Conservation (phyloP, 2,797 vertebrate species). For the Clamator glandarius region DNA sequence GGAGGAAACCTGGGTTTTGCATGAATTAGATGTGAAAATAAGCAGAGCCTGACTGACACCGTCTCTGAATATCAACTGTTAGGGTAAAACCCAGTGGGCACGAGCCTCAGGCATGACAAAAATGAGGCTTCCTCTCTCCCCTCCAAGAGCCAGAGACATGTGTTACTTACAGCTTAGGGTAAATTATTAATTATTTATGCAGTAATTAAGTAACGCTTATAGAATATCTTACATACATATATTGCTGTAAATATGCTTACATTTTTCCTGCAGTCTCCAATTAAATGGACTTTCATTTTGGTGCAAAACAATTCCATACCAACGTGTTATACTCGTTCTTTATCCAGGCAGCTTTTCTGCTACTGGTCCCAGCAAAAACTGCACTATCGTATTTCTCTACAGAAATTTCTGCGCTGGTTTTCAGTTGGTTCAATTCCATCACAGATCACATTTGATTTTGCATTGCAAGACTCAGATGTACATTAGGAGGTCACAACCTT, state of each 20-base stretch:
- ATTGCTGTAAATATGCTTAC: constrained; percentile 34
- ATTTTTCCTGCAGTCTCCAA: constrained; percentile 47
- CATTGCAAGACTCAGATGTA: constrained; percentile 75
- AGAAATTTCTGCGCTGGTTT: constrained; percentile 44
- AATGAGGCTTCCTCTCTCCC: constrained; percentile 46
- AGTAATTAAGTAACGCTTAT: constrained; percentile 45
- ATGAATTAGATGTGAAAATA: constrained; percentile 70
- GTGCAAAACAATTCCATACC: constrained; percentile 28
- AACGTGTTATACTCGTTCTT: constrained; percentile 43
- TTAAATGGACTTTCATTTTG: constrained; percentile 41
- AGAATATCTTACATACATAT: constrained; percentile 48
- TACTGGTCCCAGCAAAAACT: not conserved
- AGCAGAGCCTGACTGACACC: constrained; percentile 72
- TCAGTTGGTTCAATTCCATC: constrained; percentile 53
- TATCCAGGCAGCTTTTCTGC: constrained; percentile 2
- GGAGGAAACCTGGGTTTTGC: constrained; percentile 63
- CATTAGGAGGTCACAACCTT: constrained; percentile 75
- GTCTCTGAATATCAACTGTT: constrained; percentile 44
- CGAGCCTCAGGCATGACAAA: constrained; percentile 61
- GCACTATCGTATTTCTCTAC: constrained; percentile 10
- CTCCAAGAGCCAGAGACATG: constrained; percentile 17
- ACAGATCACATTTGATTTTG: constrained; percentile 75
- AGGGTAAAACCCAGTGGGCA: constrained; percentile 40
- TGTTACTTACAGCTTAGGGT: not conserved
- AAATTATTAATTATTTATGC: constrained; percentile 52